Conservation (phyloP, 2,888 invertebrate species). For the Scaptomyza tumidula region DNA sequence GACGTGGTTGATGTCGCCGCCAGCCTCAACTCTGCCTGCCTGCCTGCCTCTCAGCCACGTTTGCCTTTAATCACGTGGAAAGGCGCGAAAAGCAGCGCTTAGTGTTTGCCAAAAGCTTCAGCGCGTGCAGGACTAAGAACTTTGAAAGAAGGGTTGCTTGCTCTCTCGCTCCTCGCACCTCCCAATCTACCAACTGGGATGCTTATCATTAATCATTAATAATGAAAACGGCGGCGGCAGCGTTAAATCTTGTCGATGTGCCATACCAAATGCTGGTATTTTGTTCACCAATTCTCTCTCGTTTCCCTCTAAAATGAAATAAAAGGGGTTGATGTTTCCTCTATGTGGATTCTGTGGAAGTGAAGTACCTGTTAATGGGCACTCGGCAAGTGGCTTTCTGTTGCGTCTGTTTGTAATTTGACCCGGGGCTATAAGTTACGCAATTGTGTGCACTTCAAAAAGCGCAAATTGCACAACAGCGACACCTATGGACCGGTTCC, state of each 20-base stretch:
- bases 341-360: slow-evolving; percentile 12
- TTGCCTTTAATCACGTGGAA: slow-evolving; percentile 83
- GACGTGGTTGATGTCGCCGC: slow-evolving; percentile 52
- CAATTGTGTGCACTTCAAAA: slow-evolving; percentile 74
- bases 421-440: slow-evolving; percentile 84
- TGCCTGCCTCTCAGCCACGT: slow-evolving; percentile 35
- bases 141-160: slow-evolving; percentile 57
- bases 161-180: background rate
- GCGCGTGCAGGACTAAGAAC: slow-evolving; percentile 50
- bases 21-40: slow-evolving; percentile 5
- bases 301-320: slow-evolving; percentile 4
- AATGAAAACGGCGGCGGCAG: slow-evolving; percentile 79
- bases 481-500: slow-evolving; percentile 52
- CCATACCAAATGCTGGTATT: slow-evolving; percentile 82
- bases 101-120: slow-evolving; percentile 79
- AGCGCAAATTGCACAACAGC: slow-evolving; percentile 80
- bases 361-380: slow-evolving; percentile 83
- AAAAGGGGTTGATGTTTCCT: slow-evolving; percentile 54
- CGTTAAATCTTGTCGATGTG: slow-evolving; percentile 73
- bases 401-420: slow-evolving; percentile 78
- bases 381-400: slow-evolving; percentile 70
- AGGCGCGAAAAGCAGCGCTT: slow-evolving; percentile 84
- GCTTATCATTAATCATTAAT: slow-evolving; percentile 84
- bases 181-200: slow-evolving; percentile 42
- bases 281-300: slow-evolving; percentile 46